phyloP scores from a whole-genome alignment of 2,113 vertebrate species.

The Eonycteris spelaea region DNA sequence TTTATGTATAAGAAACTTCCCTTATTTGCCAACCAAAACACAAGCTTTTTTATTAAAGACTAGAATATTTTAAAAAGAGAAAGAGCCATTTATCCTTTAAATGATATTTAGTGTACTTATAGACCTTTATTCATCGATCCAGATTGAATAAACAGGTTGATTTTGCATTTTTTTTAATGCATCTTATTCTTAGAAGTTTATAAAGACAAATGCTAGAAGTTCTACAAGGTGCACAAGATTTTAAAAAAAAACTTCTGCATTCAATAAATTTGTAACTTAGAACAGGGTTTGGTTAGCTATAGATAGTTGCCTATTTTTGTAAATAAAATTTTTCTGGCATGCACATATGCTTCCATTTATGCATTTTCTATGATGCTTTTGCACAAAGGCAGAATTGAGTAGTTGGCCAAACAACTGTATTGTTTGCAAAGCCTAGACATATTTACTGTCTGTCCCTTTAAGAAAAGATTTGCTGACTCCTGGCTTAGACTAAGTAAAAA shows the following conservation, averaged over 20 bases:
- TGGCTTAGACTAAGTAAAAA: constrained; percentile 10
- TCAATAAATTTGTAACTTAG: neutral
- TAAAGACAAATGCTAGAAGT: neutral
- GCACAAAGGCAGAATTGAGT: neutral
- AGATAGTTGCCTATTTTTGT: neutral
- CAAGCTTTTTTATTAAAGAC: neutral
- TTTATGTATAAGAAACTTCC: neutral
- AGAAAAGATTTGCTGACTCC: neutral
- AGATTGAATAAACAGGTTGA: neutral
- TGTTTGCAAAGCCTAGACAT: neutral
- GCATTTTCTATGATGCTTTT: neutral
- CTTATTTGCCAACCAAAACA: neutral
- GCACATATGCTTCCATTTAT: neutral
- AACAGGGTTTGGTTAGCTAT: neutral
- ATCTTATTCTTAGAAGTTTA: constrained; percentile 17
- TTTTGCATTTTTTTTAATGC: neutral
- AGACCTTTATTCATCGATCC: neutral
- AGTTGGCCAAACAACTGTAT: neutral
- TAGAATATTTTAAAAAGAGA: neutral
- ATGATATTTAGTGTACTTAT: neutral
- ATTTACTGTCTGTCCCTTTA: neutral
- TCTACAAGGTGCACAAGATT: neutral
- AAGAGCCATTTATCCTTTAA: neutral
- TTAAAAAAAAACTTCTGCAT: neutral
- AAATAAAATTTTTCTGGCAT: neutral